Evolutionary conservation across 2,113 vertebrate genomes (phyloP), one percentile per base, ranked within the genome.

Genomic region (Okapia johnstoni): DNA sequence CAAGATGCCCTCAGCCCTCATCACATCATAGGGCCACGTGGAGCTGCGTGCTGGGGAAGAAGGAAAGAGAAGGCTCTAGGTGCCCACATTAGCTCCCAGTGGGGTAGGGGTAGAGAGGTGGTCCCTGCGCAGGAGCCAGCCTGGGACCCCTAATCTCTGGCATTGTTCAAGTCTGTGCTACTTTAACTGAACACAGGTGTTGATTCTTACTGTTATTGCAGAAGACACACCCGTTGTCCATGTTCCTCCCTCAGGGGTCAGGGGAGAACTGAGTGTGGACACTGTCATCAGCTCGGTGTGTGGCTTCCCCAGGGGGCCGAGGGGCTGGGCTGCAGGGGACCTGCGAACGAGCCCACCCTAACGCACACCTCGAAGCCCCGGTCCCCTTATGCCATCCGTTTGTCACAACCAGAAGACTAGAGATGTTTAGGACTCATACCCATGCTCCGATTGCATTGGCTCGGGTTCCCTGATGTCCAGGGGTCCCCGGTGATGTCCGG

Each of bases 401-500:
- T 21, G 80, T 36, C 81, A 28, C 30, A 6, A 3, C 6, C 10
- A 9, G 30, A 5, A 12, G 54, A 23, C n/a, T 36, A 9, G 52
- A 55, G 33, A 84, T 14, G 21, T 9, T 23, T n/a, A 36, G 7
- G 30, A 84, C 33, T 21, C 23, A 40, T 0, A 9, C 19, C 33
- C 17, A 2, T 23, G 25, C 33, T 92, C 50, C 14, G 1, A 19
- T 63, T 17, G 9, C 46, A 54, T 40, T 10, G 13, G 30, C 15
- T 15, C 4, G 0, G 33, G 17, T 21, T 70, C 61, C 63, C n/a
- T 16, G 52, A 15, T 0, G 2, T n/a, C 36, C 7, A 1, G 8
- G 70, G 28, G 43, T 2, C 50, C 14, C 61, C 8, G 0, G 7
- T 2, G 33, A 23, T 16, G 17, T 12, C 40, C 3, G 5, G 79